Evolutionary conservation across 2,797 vertebrate genomes (phyloP).

Genomic region (Oreochromis grahami): DNA sequence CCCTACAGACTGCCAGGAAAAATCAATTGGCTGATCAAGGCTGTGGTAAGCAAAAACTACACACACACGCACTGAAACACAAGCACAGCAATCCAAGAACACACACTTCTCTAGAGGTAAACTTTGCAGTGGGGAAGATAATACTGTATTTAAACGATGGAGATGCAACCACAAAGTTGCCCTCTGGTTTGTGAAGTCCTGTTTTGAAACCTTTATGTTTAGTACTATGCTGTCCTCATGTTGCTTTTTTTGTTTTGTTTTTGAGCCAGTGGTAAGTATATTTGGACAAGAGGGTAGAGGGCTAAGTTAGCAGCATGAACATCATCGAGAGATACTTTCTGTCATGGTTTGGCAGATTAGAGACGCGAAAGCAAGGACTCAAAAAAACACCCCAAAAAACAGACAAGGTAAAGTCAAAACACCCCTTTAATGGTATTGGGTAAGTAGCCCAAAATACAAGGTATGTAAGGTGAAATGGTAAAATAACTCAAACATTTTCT

Average conservation of each 20-base stretch:
- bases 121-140: background rate
- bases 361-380: background rate
- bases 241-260: background rate
- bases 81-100: background rate
- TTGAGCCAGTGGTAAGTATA: background rate
- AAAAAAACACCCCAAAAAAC: background rate
- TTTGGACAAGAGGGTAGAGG: background rate
- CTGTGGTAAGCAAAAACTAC: background rate
- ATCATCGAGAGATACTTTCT: background rate
- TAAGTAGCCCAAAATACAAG: background rate
- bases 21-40: slow-evolving; percentile 17
- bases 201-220: background rate
- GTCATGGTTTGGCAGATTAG: background rate
- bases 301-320: background rate
- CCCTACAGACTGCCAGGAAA: slow-evolving; percentile 29
- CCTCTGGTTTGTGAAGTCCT: background rate
- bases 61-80: background rate
- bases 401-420: background rate
- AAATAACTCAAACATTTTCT: background rate
- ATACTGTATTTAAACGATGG: background rate
- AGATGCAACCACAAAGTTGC: background rate
- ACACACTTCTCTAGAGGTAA: background rate
- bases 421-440: background rate
- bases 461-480: background rate
- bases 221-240: background rate